A percentile compares a stretch with the other conserved stretches of the same genome.
phyloP scores from a whole-genome alignment of 2,797 vertebrate genomes.

The Brachymystax lenok region DNA sequence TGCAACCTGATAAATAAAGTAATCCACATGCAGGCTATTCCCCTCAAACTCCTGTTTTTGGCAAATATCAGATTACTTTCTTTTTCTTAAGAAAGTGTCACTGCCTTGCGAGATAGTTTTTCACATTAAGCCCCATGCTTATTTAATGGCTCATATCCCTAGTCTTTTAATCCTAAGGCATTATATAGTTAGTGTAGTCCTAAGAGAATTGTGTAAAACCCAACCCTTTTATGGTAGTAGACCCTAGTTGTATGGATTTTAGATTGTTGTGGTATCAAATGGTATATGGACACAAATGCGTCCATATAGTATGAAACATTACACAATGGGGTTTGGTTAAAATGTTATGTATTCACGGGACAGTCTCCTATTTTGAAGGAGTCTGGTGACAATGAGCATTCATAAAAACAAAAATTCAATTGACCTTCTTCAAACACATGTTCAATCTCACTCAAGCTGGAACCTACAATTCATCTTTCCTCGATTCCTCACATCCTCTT shows the following conservation, averaged over 20 bases:
- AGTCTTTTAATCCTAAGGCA: neutral
- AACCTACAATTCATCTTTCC: neutral
- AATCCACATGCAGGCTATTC: neutral
- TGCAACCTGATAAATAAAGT: neutral
- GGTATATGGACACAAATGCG: neutral
- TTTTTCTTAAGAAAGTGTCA: neutral
- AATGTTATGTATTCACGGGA: neutral
- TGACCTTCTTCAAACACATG: neutral
- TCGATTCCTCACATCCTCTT: neutral
- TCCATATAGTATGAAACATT: neutral
- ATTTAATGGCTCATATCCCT: neutral
- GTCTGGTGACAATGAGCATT: neutral
- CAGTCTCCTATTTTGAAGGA: neutral
- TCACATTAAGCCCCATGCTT: neutral
- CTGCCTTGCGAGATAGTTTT: neutral
- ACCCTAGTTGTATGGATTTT: neutral
- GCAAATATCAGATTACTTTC: neutral
- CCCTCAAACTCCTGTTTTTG: neutral
- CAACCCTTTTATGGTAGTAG: neutral
- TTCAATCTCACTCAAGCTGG: neutral
- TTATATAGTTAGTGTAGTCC: neutral
- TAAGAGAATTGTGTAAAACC: neutral
- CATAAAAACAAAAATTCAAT: neutral
- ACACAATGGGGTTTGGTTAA: neutral
- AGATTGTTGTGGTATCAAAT: neutral